Percentiles rank a stretch among this genome's conserved stretches.
phyloP scores from a whole-genome alignment of 2,888 invertebrate species.

The Pseudoips prasinana region DNA sequence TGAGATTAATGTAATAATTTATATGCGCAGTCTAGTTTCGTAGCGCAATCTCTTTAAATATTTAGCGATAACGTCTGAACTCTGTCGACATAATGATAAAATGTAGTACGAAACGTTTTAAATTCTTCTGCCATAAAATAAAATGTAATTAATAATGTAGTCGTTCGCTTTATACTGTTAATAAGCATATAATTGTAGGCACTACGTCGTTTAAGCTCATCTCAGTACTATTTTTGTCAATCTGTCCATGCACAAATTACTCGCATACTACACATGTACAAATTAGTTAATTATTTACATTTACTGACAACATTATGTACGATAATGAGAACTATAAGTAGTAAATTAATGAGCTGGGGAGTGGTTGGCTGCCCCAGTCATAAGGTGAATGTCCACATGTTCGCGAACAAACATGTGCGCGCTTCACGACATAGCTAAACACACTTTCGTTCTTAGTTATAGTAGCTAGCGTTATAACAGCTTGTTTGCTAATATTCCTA shows the following conservation, averaged over 20 bases:
- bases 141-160: constrained; percentile 39
- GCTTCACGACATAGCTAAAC: too few species aligned
- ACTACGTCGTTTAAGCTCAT: constrained; percentile 85
- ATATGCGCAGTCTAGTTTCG: constrained; percentile 32
- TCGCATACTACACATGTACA: constrained; percentile 72
- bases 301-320: constrained; percentile 43
- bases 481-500: too few species aligned
- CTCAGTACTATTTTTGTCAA: constrained; percentile 82
- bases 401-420: too few species aligned
- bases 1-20: constrained; percentile 33
- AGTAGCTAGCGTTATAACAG: too few species aligned
- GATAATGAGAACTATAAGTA: constrained; percentile 32
- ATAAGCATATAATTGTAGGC: constrained; percentile 83
- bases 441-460: too few species aligned
- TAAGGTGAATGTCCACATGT: too few species aligned
- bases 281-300: constrained; percentile 67
- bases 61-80: constrained; percentile 29
- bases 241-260: constrained; percentile 69
- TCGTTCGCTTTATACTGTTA: constrained; percentile 60
- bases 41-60: constrained; percentile 32
- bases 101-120: constrained; percentile 39
- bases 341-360: constrained; percentile 12
- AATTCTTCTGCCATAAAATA: constrained; percentile 44
- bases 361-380: too few species aligned
- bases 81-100: constrained; percentile 33